Base-by-base conservation (phyloP, 2,888 invertebrate genomes). In the Cryptocephalus moraei region DNA sequence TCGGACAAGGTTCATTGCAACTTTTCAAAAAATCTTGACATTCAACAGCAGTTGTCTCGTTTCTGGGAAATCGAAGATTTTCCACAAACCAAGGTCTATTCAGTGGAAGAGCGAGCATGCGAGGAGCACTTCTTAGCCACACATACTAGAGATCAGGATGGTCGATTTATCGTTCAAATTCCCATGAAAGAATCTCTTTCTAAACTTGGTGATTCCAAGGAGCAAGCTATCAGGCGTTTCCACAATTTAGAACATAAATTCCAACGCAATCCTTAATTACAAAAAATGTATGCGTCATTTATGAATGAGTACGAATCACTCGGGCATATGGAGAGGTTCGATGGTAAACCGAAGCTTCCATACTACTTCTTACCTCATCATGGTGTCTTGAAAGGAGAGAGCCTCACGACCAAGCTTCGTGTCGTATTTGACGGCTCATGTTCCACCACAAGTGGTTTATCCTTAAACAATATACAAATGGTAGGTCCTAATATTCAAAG, bases 341-440 rank as follows among this genome's bases (percentile, higher is more conserved):
- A 53, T 43, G 39, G 33, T 11, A 34, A 45, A 8, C 14, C 32
- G 1, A 41, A 46, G n/a, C n/a, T 12, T 13, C 32, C 44, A 10
- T 6, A 43, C 2, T 55, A 45, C 45, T 56, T 49, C 49, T 49
- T 57, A 14, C 58, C 62, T 3, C 61, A 62, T 48, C 60, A 62
- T 47, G 53, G 49, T 10, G 59, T 62, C 4, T 10, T 53, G n/a
- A 57, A 55, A 47, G 48, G 55, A 38, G 33, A 39, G 10, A 56
- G 53, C 33, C 10, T 44, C 4, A 62, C 61, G 4, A 62, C 61
- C 6, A 58, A 55, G 40, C 45, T 57, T 14, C 43, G 59, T 11
- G 57, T 59, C 8, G 60, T 61, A 8, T 62, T 61, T 48, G 56
- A 62, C 47, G 55, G 47, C 14, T 54, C 55, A 1, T 51, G 47